These are phyloP conservation scores for Blastomussa wellsi DNA, from an alignment of 92 coral and sea anemone species.

Conservation along the genomic window DNA sequence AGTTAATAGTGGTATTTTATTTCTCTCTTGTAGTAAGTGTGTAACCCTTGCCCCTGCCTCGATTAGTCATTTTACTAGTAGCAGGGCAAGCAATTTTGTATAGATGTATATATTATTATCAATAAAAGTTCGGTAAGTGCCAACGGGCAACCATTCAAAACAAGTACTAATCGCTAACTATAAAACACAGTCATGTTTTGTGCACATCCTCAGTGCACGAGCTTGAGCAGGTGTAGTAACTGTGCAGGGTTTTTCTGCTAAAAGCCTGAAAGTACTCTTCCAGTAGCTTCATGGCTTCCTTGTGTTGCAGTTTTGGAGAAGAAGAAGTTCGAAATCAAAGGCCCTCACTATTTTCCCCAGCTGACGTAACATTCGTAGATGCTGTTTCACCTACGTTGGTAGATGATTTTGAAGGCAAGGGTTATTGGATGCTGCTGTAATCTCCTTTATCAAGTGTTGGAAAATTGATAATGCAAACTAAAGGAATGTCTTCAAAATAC, in stretches of 20 bases:
- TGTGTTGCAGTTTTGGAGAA: conserved; percentile 36
- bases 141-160: no score
- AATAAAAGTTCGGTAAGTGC: no score
- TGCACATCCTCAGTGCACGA: no score
- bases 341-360: conserved; percentile 10
- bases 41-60: no score
- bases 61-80: no score
- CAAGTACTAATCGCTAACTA: no score
- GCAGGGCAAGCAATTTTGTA: no score
- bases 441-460: conserved; percentile 14
- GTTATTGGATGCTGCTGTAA: conserved; percentile 7
- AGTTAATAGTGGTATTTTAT: no score
- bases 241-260: background rate
- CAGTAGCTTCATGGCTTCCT: conserved; percentile 37
- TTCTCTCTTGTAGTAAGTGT: no score
- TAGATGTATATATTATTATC: no score
- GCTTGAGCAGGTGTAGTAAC: no score
- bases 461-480: conserved; percentile 11
- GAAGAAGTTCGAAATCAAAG: conserved; percentile 12
- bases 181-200: no score
- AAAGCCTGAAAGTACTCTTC: conserved; percentile 41
- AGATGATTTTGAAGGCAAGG: conserved; percentile 16
- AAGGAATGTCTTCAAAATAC: conserved; percentile 2
- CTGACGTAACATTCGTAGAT: conserved; percentile 1
- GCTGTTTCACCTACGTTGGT: conserved; percentile 2